Evolutionary conservation across 1,140 invertebrate genomes (phyloP).

Genomic region (Monomorium pharaonis): DNA sequence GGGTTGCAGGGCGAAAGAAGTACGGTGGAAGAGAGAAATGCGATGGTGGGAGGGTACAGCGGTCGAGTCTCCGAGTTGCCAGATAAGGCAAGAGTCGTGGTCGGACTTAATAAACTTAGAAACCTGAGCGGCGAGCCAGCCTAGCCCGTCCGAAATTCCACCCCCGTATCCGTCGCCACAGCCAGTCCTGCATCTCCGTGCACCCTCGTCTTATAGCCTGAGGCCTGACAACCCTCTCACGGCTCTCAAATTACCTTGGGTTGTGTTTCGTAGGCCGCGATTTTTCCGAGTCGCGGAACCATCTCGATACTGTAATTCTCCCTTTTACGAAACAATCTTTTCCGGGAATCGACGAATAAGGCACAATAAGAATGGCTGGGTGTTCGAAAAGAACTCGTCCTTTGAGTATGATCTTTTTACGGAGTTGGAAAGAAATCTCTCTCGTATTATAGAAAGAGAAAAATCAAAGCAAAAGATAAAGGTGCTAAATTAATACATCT

Average conservation of each 20-base stretch:
- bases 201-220: conserved; percentile 56
- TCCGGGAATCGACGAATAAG: neutral
- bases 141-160: conserved; percentile 66
- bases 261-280: conserved; percentile 68
- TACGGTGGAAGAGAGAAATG: conserved; percentile 11
- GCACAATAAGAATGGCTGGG: conserved; percentile 42
- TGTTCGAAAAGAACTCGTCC: neutral
- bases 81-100: conserved; percentile 77
- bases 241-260: conserved; percentile 71
- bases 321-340: conserved; percentile 44
- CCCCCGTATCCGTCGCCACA: conserved; percentile 47
- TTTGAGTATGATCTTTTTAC: conserved; percentile 18
- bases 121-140: conserved; percentile 67
- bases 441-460: neutral
- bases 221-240: conserved; percentile 68
- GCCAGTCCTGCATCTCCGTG: conserved; percentile 43
- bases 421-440: neutral
- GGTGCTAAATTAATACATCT: conserved; percentile 1
- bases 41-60: conserved; percentile 6
- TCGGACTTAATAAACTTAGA: conserved; percentile 79
- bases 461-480: neutral
- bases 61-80: conserved; percentile 56
- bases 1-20: conserved; percentile 65
- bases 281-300: conserved; percentile 61
- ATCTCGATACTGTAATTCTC: conserved; percentile 47